These are phyloP conservation scores for Amaurobius ferox DNA, from an alignment of 2,888 invertebrate genomes.

Conservation along the genomic window DNA sequence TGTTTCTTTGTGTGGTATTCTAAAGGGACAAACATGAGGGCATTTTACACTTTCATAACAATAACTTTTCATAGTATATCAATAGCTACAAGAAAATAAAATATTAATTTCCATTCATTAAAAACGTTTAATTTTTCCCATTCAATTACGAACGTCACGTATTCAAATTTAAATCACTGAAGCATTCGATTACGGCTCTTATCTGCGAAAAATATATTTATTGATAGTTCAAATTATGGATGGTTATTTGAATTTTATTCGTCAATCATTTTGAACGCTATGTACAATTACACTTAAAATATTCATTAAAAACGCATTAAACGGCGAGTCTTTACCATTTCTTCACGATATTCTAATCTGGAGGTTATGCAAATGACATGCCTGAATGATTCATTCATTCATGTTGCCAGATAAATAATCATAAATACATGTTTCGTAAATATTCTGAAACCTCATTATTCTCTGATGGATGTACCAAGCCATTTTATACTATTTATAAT, in stretches of 20 bases:
- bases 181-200: neutral
- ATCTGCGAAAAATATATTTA: neutral
- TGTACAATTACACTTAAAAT: conserved; percentile 4
- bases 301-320: neutral
- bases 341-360: neutral
- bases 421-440: neutral
- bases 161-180: neutral
- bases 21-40: no score
- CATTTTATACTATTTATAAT: neutral
- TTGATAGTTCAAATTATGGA: neutral
- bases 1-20: no score
- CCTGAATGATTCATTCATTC: no score
- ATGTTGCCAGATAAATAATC: neutral
- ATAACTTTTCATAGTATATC: no score
- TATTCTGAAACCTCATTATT: neutral
- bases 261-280: neutral
- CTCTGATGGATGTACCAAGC: neutral
- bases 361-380: neutral
- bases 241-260: neutral
- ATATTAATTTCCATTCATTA: no score
- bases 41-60: no score
- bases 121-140: neutral
- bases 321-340: neutral
- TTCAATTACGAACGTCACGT: neutral
- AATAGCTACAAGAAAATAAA: no score